Percentiles rank a stretch among this genome's conserved stretches.
Conservation (phyloP, 1,140 invertebrate genomes). For the Daktulosphaira vitifoliae region DNA sequence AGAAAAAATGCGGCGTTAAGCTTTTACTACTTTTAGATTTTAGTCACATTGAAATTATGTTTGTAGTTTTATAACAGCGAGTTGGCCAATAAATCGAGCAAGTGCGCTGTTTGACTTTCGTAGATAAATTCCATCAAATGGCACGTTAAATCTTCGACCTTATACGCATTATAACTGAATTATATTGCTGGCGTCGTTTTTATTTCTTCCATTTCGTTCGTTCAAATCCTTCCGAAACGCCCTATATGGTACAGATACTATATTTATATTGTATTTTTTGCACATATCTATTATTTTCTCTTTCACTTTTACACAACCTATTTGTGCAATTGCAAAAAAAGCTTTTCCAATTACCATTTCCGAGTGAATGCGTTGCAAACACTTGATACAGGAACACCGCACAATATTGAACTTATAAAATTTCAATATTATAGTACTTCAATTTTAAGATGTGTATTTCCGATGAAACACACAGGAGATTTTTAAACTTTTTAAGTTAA, state of each 20-base stretch:
- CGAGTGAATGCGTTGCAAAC: not conserved
- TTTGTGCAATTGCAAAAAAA: conserved; percentile 1
- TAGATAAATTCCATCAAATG: conserved; percentile 18
- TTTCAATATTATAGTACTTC: no score
- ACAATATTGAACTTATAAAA: no score
- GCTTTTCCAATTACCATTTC: not conserved
- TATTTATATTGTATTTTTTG: conserved; percentile 7
- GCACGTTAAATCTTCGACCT: conserved; percentile 26
- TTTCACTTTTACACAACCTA: not conserved
- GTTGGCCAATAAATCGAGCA: conserved; percentile 27
- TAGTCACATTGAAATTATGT: no score
- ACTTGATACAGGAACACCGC: no score
- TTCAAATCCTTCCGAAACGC: conserved; percentile 23
- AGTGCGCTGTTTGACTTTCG: not conserved
- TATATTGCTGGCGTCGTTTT: conserved; percentile 15
- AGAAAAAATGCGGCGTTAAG: no score
- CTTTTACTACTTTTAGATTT: no score
- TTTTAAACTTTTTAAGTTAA: no score
- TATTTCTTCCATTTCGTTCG: conserved; percentile 12
- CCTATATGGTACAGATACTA: not conserved
- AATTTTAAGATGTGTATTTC: no score
- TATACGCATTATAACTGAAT: conserved; percentile 23
- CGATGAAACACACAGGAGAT: no score
- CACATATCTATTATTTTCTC: conserved; percentile 2
- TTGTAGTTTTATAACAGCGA: no score